These are phyloP conservation scores for Trogon melanurus DNA, from an alignment of 2,113 vertebrate species.

Conservation along the genomic window DNA sequence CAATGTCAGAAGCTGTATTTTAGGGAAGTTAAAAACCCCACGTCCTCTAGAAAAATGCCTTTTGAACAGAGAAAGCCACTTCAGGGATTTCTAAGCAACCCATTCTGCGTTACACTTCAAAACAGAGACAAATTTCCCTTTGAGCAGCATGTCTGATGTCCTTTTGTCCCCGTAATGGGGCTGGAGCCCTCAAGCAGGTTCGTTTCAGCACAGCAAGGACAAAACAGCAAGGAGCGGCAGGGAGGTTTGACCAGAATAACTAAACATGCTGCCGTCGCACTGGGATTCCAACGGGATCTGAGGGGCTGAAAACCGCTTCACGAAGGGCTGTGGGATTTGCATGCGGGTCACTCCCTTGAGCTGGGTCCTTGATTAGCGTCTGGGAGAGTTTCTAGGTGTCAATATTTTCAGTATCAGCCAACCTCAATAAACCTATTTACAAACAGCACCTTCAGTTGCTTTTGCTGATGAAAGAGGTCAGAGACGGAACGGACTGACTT, in stretches of 20 bases:
- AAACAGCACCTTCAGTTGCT: not conserved
- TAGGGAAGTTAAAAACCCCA: not conserved
- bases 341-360: not conserved
- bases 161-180: slow-evolving; percentile 10
- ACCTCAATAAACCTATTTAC: not conserved
- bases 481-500: fast-evolving
- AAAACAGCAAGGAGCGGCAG: not conserved
- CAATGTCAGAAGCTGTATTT: not conserved
- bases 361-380: not conserved
- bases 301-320: not conserved
- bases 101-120: not conserved
- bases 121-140: not conserved
- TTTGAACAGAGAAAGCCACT: not conserved
- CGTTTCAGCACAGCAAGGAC: slow-evolving; percentile 47
- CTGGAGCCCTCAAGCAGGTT: slow-evolving; percentile 38
- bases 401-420: not conserved
- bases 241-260: slow-evolving; percentile 54
- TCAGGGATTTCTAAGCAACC: not conserved
- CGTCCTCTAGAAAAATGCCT: not conserved
- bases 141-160: not conserved
- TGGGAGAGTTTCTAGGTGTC: not conserved
- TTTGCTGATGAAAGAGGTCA: not conserved
- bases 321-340: not conserved
- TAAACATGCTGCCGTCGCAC: not conserved
- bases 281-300: not conserved